Evolutionary conservation across 2,113 vertebrate species (phyloP), one percentile per base, ranked within the genome.

Genomic region (Epinephelus cyanopodus): DNA sequence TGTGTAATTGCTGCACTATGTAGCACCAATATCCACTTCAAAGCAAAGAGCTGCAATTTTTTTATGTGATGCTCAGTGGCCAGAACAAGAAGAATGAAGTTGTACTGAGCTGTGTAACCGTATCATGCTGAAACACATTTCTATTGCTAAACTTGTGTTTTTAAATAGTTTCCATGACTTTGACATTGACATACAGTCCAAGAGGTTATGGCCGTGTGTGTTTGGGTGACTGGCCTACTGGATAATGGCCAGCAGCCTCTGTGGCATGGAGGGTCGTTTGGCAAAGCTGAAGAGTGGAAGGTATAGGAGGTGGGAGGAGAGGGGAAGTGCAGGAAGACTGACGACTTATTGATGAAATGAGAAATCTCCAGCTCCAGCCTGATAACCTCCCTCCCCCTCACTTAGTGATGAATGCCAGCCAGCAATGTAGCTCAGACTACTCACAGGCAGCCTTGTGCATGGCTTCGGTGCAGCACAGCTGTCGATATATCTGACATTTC

Each of bases 291-390:
- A 56, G 25, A 81, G 68, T 29, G 33, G 87, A 88, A 72, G 75
- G 81, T 66, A 72, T 42, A 21, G 73, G 85, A 84, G 79, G 74
- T 29, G 80, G 75, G 81, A 82, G 80, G 83, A 89, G 85, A 89
- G 61, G 62, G 61, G 53, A 53, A 65, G 81, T 83, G 56, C 60
- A 74, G 77, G 79, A 81, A 81, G 86, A 91, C 83, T 74, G 91
- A 90, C 27, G 67, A 91, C 81, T 85, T 93, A 93, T 93, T 92
- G 92, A 93, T 91, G 87, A 89, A 90, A 91, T 52, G 74, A 87
- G 82, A 88, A 92, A 90, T 90, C 81, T 93, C 75, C 54, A 23
- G 68, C 82, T 73, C 53, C 23, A 63, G 75, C 71, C 73, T 62
- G 89, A 89, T 91, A 82, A 84, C 73, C 79, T 91, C 64, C 84